Base-by-base conservation (phyloP, 1,140 invertebrate genomes). In the Drosophila insularis region DNA sequence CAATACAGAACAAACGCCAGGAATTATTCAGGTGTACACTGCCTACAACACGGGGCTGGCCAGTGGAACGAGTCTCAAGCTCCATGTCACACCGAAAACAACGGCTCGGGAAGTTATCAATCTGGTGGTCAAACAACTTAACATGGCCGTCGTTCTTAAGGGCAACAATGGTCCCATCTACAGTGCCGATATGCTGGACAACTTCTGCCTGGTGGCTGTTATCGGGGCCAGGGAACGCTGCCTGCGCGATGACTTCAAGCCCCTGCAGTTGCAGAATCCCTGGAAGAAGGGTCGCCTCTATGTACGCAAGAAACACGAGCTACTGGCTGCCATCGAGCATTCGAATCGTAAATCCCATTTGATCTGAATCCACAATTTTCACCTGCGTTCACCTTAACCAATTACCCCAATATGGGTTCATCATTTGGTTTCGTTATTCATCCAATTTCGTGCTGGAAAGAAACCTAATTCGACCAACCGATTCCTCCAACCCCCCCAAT, bases 21-120 rank as follows among this genome's bases (percentile, higher is more conserved):
- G 95, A 27, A 95, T 95, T 68, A 92, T 96, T 19, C 95, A 97
- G 96, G 97, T 99, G 21, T 99, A 96, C 90, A 97, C 97, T 1
- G 98, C 98, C 2, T 99, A 99, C 91, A 97, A 98, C 75, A 99
- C 97, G 0, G 98, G 98, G 21, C 92, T 99, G 67, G 97, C 97
- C 4, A 95, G 95, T 46, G 98, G 98, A 0, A 98, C 98, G 1
- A 98, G 97, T 78, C 94, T 99, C 1, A 98, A 98, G 90, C 93
- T 99, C 0, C 97, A 98, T 91, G 97, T 99, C 0, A 98, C 97
- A 1, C 95, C 95, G 0, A 94, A 95, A 61, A 99, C 98, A 0
- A 98, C 97, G 0, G 97, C 98, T 0, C 93, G 97, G 4, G 98
- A 99, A 92, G 97, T 99, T 3, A 97, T 99, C 40, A 97, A 98